These are phyloP conservation scores for Eremophila alpestris DNA, from an alignment of 2,797 vertebrate genomes.

Conservation along the genomic window DNA sequence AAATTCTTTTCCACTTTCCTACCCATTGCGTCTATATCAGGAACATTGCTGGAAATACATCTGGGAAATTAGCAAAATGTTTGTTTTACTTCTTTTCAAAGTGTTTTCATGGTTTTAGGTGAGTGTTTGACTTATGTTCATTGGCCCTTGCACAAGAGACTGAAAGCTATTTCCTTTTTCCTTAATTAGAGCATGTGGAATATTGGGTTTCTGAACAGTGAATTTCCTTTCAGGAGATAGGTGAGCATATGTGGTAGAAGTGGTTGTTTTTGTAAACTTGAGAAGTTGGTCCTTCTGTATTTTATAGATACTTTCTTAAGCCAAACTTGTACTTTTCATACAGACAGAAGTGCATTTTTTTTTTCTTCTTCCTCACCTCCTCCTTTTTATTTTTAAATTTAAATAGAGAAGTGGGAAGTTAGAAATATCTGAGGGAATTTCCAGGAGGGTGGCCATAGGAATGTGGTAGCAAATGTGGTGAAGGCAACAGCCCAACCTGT, in stretches of 20 bases:
- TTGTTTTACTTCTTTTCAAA: constrained; percentile 49
- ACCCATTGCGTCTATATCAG: neutral
- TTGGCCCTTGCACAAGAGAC: constrained; percentile 28
- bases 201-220: constrained; percentile 25
- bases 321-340: neutral
- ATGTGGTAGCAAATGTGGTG: neutral
- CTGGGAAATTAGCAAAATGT: constrained; percentile 28
- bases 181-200: constrained; percentile 32
- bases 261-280: constrained; percentile 1
- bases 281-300: neutral
- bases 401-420: neutral
- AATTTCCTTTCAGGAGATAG: constrained; percentile 52
- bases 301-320: neutral
- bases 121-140: constrained; percentile 35
- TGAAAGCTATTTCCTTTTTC: constrained; percentile 54
- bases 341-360: neutral
- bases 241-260: constrained; percentile 1
- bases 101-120: constrained; percentile 36
- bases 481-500: neutral
- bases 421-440: neutral
- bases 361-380: rapidly evolving
- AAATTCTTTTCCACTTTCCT: neutral
- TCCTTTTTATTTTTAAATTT: neutral
- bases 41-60: neutral
- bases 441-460: neutral